These are phyloP conservation scores for Oncorhynchus mykiss DNA, from an alignment of 2,113 vertebrate genomes.

Conservation along the genomic window DNA sequence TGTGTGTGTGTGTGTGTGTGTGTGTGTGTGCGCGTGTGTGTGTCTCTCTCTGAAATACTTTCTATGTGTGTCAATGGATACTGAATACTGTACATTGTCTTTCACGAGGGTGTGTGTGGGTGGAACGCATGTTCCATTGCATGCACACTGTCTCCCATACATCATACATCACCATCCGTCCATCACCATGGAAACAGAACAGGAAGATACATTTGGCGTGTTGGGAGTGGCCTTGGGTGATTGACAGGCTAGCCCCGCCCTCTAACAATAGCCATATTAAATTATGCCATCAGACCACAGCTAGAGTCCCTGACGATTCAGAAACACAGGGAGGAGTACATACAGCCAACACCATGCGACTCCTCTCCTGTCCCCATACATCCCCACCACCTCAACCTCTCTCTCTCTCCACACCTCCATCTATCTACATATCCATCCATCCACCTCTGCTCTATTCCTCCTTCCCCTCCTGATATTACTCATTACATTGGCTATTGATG, in stretches of 20 bases:
- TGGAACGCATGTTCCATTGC: neutral
- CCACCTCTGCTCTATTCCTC: conserved; percentile 24
- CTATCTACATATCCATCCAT: too few relatives aligned
- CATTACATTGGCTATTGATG: conserved; percentile 55
- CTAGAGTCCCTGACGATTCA: conserved; percentile 4
- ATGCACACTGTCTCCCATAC: conserved; percentile 23
- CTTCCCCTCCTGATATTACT: conserved; percentile 47
- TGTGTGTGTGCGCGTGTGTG: neutral
- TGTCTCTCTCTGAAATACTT: neutral
- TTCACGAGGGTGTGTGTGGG: too few relatives aligned
- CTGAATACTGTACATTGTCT: neutral
- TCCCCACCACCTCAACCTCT: conserved; percentile 5
- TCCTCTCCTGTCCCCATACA: conserved; percentile 4
- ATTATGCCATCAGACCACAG: conserved; percentile 58
- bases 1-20: too few relatives aligned
- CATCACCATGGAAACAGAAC: conserved; percentile 59
- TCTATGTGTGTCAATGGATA: neutral
- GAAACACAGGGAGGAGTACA: neutral
- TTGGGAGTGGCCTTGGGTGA: conserved; percentile 62
- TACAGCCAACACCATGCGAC: too few relatives aligned
- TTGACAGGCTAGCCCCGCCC: conserved; percentile 63
- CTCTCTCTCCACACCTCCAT: too few relatives aligned
- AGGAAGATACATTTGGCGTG: conserved; percentile 55
- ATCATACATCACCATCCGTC: neutral
- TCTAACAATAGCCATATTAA: conserved; percentile 68